phyloP scores from a whole-genome alignment of 2,797 vertebrate species.

The Gadopsis bispinosus region DNA sequence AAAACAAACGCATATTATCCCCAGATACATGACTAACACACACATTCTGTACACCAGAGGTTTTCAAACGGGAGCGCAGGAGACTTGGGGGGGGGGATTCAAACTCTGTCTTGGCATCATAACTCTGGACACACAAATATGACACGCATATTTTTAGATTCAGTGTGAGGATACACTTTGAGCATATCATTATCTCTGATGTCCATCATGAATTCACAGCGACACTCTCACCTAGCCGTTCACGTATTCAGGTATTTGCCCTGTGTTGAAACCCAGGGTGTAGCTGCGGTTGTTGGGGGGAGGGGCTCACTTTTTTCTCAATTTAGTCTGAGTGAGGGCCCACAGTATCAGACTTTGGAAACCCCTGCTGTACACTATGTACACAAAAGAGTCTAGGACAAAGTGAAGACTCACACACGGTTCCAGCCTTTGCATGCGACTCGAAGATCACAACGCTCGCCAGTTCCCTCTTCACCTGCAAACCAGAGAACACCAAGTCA shows the following conservation, averaged over 20 bases:
- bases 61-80: neutral
- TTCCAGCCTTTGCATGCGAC: constrained; percentile 97
- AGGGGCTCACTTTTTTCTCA: neutral
- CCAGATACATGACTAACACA: neutral
- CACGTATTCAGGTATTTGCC: neutral
- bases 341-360: neutral
- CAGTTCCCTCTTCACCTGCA: constrained; percentile 94
- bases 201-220: neutral
- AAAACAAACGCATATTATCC: constrained; percentile 11
- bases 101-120: no score
- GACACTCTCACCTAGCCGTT: neutral
- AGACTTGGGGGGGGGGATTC: no score
- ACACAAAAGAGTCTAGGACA: neutral
- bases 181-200: neutral
- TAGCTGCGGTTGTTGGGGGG: no score
- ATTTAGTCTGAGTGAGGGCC: neutral
- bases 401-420: constrained; percentile 91
- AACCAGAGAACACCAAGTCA: constrained; percentile 48
- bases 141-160: neutral
- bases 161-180: neutral
- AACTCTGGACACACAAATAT: constrained; percentile 2
- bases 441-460: constrained; percentile 97
- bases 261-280: rapidly evolving
- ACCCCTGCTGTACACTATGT: neutral
- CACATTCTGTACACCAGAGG: neutral